Base-by-base conservation (phyloP, 64 coral and sea anemone genomes). In the Dendrophyllia cribrosa region DNA sequence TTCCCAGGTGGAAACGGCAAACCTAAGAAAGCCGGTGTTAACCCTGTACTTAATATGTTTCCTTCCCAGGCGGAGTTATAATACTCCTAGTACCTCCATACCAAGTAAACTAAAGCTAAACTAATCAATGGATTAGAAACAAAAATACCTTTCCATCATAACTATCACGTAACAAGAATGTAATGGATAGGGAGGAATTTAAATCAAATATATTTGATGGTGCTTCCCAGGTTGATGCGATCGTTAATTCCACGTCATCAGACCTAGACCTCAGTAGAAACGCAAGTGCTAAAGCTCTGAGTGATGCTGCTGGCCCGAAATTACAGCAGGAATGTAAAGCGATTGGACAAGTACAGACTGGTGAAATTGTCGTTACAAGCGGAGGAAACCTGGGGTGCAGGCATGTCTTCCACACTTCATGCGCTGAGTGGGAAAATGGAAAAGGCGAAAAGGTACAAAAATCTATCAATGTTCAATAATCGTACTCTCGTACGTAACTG, bases 171-270 rank as follows among this genome's bases (percentile, higher is more conserved):
- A 4, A 46, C 19, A 68, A 7, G 17, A 62, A 43, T 51, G 48
- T n/a, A 1, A 70, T 69, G 47, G 20, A 21, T 44, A 69, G 16
- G 3, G 48, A 56, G 4, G 8, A 72, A 13, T 78, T 15, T 80
- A 21, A 9, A 48, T 51, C 0, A 17, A 34, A 51, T 14, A 21
- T 66, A 9, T 50, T 56, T 52, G 16, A 22, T 87, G 19, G 15
- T 45, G 48, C 3, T 51, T 67, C 16, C 20, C 53, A 93, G 91
- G 74, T 86, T 17, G 83, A 93, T 48, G 91, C 47, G 0, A 85
- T 93, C 11, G 91, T 93, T 9, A 93, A 93, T 43, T 78, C 91
- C 4, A 86, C 90, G 5, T 74, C 72, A 3, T 34, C 72, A 21
- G 59, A 70, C 20, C 60, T 87, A 7, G 34, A 78, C 24, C 72